Evolutionary conservation across 2,888 invertebrate genomes (phyloP).

Genomic region (Pseudococcus longispinus): DNA sequence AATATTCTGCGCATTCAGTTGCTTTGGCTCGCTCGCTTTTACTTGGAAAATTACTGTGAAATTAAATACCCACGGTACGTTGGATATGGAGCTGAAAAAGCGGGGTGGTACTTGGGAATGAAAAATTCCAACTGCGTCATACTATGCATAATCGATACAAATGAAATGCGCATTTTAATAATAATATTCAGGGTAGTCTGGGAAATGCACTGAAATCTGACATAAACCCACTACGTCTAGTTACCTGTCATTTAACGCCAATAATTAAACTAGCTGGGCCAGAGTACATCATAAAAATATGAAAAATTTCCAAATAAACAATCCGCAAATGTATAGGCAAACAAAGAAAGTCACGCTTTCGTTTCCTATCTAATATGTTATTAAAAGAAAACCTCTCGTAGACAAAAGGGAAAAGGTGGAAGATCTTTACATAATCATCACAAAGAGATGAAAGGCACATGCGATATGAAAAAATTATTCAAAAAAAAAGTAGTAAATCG

Average conservation of each 20-base stretch:
- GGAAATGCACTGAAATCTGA: background rate
- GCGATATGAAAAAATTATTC: background rate
- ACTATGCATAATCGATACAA: slow-evolving; percentile 27
- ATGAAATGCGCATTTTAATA: slow-evolving; percentile 19
- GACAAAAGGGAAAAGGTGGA: background rate
- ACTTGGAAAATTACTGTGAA: background rate
- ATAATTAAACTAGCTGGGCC: background rate
- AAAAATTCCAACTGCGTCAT: slow-evolving; percentile 32
- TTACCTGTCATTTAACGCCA: background rate
- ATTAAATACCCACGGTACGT: background rate
- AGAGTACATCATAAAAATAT: background rate
- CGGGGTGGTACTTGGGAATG: background rate
- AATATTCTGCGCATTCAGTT: background rate
- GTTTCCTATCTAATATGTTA: background rate
- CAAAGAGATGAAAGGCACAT: background rate
- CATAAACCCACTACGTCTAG: background rate
- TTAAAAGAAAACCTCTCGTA: background rate
- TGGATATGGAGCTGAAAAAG: background rate
- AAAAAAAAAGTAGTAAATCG: background rate
- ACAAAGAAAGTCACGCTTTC: background rate
- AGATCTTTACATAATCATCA: background rate
- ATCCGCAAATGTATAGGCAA: background rate
- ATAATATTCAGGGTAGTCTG: background rate
- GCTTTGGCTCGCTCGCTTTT: background rate
- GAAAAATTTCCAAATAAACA: background rate